phyloP scores from a whole-genome alignment of 1,140 invertebrate species.

The Neodiprion lecontei region DNA sequence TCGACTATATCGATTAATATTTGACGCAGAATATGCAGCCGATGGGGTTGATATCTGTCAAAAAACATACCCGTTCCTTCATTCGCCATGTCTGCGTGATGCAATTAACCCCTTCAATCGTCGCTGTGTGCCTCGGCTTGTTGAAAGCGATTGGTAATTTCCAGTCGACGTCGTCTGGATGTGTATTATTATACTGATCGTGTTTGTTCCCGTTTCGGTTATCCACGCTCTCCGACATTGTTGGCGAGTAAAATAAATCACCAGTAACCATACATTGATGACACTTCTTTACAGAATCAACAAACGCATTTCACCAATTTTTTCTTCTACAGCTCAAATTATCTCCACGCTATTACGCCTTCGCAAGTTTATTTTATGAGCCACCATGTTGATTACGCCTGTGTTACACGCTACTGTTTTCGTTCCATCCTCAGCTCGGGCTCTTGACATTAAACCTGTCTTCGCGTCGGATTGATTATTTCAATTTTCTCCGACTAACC shows the following conservation, averaged over 20 bases:
- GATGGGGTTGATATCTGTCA: background rate
- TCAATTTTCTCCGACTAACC: too few species aligned
- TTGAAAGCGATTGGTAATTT: constrained; percentile 72
- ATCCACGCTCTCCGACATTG: background rate
- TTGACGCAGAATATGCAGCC: background rate
- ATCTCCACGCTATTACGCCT: constrained; percentile 2
- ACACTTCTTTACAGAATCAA: too few species aligned
- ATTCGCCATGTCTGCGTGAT: constrained; percentile 86
- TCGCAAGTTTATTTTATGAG: background rate
- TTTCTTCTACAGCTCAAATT: background rate
- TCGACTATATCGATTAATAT: background rate
- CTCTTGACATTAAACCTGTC: too few species aligned
- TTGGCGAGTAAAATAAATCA: too few species aligned
- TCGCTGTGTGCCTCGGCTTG: constrained; percentile 76
- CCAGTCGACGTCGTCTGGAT: constrained; percentile 59
- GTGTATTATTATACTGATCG: background rate
- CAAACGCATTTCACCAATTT: background rate
- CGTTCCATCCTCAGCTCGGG: background rate
- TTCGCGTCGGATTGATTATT: too few species aligned
- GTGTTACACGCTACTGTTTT: background rate
- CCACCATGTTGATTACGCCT: background rate
- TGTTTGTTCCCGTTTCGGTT: background rate
- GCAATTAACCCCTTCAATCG: constrained; percentile 76
- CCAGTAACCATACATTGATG: too few species aligned
- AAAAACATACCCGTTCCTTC: constrained; percentile 82